phyloP scores from a whole-genome alignment of 2,888 invertebrate species.

The Gymnocheta viridis region DNA sequence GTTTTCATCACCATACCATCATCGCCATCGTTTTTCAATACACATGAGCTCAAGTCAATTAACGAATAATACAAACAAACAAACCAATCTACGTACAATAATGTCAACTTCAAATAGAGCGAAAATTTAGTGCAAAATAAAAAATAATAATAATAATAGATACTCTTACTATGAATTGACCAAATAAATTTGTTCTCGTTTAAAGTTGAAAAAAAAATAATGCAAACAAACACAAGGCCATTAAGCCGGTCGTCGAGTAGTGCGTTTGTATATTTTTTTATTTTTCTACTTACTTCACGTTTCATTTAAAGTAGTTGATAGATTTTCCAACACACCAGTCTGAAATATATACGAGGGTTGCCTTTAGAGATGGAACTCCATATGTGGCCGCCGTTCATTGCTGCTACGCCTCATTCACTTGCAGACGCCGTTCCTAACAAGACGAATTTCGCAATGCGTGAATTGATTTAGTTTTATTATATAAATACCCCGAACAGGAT shows the following conservation, averaged over 20 bases:
- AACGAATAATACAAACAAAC: background rate
- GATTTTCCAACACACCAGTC: slow-evolving; percentile 45
- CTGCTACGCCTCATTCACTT: too few species aligned
- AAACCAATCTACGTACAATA: slow-evolving; percentile 49
- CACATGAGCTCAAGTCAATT: slow-evolving; percentile 13
- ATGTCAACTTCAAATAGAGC: slow-evolving; percentile 69
- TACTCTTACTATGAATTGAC: slow-evolving; percentile 45
- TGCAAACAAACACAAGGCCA: slow-evolving; percentile 65
- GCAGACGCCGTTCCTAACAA: too few species aligned
- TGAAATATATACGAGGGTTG: slow-evolving; percentile 4
- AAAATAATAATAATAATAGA: slow-evolving; percentile 33
- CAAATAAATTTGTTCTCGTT: slow-evolving; percentile 67
- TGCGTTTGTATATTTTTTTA: background rate
- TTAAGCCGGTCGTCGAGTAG: slow-evolving; percentile 55
- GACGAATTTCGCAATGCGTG: too few species aligned
- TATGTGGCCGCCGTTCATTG: too few species aligned
- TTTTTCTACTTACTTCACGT: slow-evolving; percentile 24
- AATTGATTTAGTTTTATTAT: too few species aligned
- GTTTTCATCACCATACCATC: slow-evolving; percentile 16
- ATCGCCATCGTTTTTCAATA: slow-evolving; percentile 20
- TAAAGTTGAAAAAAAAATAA: slow-evolving; percentile 42
- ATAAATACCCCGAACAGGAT: too few species aligned
- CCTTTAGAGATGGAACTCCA: too few species aligned
- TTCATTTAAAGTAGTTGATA: slow-evolving; percentile 43
- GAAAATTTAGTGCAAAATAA: slow-evolving; percentile 63